Evolutionary conservation across 2,113 vertebrate species (phyloP), one percentile per base, ranked within the genome.

Genomic region (Tachycineta bicolor): DNA sequence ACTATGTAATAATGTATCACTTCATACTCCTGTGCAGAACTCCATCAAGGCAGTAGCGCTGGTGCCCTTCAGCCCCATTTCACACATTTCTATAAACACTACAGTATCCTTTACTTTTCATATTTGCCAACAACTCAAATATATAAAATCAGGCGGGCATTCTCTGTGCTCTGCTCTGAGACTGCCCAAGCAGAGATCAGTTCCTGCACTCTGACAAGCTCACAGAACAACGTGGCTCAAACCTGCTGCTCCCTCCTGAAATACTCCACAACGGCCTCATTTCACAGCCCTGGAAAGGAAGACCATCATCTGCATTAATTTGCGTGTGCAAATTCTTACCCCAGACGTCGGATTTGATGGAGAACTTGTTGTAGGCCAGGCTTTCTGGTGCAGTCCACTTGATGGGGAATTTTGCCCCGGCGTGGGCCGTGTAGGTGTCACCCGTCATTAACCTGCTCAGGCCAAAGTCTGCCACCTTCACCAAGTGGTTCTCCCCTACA

Each of bases 311-410:
- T 82, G 56, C 55, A 89, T 71, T 75, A 21, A 90, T 74, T 14
- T 17, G 1, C 8, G 24, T 68, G n/a, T 43, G 63, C 49, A 47
- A 58, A 63, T 50, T 83, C 98, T 98, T 96, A 99, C 99, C 99
- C 99, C 99, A 99, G 90, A 99, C 99, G 0, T 99, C 99, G 0
- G 99, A 99, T 94, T 99, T 99, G 90, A 99, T 99, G 90, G 99
- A 99, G 97, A 99, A 99, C 94, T 99, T 99, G 97, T 99, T 99
- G 97, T 99, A 99, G 90, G 99, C 99, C 96, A 99, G 98, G 95
- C 99, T 99, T 89, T 99, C 99, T 0, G 99, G 99, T 3, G 99
- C 99, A 0, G 99, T 99, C 99, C 99, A 99, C 94, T 99, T 99
- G 98, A 99, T 99, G 19, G 99, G 99, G 98, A 99, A 99, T 86